phyloP scores from a whole-genome alignment of 1,140 invertebrate genomes.

The Kradibia gibbosae region DNA sequence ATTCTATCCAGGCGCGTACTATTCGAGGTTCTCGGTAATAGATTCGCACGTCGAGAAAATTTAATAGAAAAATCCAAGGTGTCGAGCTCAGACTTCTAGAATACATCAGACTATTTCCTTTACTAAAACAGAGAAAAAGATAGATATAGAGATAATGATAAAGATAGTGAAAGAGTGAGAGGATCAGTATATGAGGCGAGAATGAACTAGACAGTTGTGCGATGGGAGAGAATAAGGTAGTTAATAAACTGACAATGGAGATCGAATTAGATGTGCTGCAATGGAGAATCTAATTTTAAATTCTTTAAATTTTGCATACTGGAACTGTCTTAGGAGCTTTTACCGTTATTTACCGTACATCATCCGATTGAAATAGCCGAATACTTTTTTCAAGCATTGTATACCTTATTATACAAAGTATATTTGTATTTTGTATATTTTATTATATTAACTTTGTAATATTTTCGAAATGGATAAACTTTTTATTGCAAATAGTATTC shows the following conservation, averaged over 20 bases:
- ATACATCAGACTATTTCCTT: conserved; percentile 70
- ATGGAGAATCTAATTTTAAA: conserved; percentile 18
- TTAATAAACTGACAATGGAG: conserved; percentile 43
- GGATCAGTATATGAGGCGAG: neutral
- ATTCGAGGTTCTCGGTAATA: conserved; percentile 63
- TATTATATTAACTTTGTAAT: neutral
- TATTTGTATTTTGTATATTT: neutral
- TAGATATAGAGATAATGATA: neutral
- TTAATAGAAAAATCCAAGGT: conserved; percentile 73
- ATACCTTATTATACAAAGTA: neutral
- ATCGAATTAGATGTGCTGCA: conserved; percentile 13
- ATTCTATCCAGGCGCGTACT: neutral
- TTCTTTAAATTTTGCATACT: neutral
- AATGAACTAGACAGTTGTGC: neutral
- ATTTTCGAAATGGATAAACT: neutral
- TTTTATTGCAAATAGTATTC: neutral
- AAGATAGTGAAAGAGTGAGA: conserved; percentile 52
- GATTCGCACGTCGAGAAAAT: conserved; percentile 70
- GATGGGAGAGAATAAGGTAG: neutral
- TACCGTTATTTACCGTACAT: neutral
- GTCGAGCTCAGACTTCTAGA: conserved; percentile 69
- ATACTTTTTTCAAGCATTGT: neutral
- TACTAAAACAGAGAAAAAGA: too few species aligned
- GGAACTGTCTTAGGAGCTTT: neutral
- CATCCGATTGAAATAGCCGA: neutral